Percentiles rank a stretch among this genome's conserved stretches.
Conservation (phyloP, 2,888 invertebrate species). For the Atrina japonica region DNA sequence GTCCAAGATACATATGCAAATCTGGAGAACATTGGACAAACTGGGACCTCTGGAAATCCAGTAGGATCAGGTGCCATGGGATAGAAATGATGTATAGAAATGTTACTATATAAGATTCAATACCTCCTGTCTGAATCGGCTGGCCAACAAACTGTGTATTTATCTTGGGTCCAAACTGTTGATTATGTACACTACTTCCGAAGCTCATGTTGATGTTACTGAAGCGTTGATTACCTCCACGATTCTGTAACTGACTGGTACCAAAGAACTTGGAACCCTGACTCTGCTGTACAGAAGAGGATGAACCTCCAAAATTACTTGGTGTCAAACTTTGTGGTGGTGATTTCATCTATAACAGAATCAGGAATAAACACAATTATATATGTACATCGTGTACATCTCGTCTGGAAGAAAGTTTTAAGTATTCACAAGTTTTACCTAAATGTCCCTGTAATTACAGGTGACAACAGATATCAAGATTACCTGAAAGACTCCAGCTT, state of each 20-base stretch:
- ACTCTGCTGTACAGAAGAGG: slow-evolving; percentile 54
- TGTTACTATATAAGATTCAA: no score
- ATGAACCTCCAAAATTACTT: slow-evolving; percentile 45
- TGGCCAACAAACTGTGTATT: slow-evolving; percentile 53
- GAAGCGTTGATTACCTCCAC: slow-evolving; percentile 49
- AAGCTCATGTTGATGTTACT: slow-evolving; percentile 36
- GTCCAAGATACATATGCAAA: no score
- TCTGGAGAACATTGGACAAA: no score
- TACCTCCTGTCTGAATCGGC: slow-evolving; percentile 52
- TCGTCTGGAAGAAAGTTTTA: no score
- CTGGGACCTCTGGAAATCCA: no score
- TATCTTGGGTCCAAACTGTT: slow-evolving; percentile 51
- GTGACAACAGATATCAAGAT: no score
- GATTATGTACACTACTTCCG: slow-evolving; percentile 30
- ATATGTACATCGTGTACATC: not conserved
- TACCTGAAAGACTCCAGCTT: no score
- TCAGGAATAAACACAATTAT: not conserved
- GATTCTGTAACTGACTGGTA: slow-evolving; percentile 56
- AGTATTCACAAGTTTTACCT: no score
- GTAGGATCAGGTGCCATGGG: no score
- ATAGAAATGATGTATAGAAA: no score
- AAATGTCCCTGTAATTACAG: no score
- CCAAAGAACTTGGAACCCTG: slow-evolving; percentile 64
- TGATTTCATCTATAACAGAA: slow-evolving; percentile 65
- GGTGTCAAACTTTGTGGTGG: slow-evolving; percentile 62